Evolutionary conservation across 2,797 vertebrate genomes (phyloP), one percentile per base, ranked within the genome.

Genomic region (Oreochromis grahami): DNA sequence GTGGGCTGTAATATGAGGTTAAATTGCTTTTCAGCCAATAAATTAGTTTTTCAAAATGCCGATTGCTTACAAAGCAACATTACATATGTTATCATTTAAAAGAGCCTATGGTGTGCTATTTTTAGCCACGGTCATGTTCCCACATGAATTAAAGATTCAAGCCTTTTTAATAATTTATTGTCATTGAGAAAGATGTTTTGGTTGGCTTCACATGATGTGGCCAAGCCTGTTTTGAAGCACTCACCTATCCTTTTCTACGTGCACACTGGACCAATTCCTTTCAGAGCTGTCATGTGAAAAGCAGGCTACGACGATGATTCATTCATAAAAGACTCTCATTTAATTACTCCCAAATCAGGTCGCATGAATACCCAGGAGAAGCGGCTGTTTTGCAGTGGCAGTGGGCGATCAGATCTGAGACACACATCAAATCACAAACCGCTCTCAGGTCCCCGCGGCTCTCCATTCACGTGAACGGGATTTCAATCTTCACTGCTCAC

Each of bases 161-260:
- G 52, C 79, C 80, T 89, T 82, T 91, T 95, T 92, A 95, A 95
- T 96, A 93, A 96, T 96, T 94, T 88, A 95, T 92, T 84, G 87
- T 91, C 90, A 91, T 86, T 90, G 92, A 93, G 78, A 88, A 90
- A 90, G 88, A 90, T 94, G 87, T 93, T 94, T 92, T 87, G 90
- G 80, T 90, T 21, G 86, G 84, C 84, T 89, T 91, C 90, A 91
- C 87, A 82, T 85, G 12, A 85, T 91, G 86, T 68, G 90, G 83
- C 79, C 83, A 38, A 14, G 13, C 58, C n/a, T 83, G 51, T 90
- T 93, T 92, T 94, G 81, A 91, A 93, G 87, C 78, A 14, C 85
- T 89, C 91, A 91, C 92, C 89, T 94, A 94, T 91, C 94, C 82
- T 45, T 87, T 45, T 5, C 68, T 55, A 80, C 63, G 74, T 10